Conservation (phyloP, 2,888 invertebrate species). For the Sepioteuthis lessoniana region DNA sequence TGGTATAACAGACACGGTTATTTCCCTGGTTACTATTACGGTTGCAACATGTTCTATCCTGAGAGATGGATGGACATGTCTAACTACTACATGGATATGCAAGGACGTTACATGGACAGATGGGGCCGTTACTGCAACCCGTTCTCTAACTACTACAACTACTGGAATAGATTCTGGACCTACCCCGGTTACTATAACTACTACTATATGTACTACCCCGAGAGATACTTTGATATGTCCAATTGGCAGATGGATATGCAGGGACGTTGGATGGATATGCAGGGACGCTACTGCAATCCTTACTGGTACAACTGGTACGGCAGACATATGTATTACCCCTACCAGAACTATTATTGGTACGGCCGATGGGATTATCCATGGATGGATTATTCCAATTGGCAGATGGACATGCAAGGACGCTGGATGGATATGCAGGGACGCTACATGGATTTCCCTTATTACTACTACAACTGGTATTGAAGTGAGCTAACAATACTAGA, state of each 20-base stretch:
- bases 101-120: conserved; percentile 38
- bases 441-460: background rate
- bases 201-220: background rate
- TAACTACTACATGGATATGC: conserved; percentile 2
- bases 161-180: background rate
- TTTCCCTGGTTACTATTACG: background rate
- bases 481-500: no score
- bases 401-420: background rate
- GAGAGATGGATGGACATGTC: conserved; percentile 44
- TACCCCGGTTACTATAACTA: no score
- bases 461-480: background rate
- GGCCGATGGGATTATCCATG: background rate
- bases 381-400: conserved; percentile 34
- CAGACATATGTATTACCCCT: conserved; percentile 3
- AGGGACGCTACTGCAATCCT: background rate
- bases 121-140: conserved; percentile 38
- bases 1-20: background rate
- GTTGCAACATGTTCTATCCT: background rate
- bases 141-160: background rate
- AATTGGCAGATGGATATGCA: conserved; percentile 17
- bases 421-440: conserved; percentile 40
- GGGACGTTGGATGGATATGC: conserved; percentile 39
- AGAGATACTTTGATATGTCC: conserved; percentile 24
- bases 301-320: background rate
- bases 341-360: background rate